Conservation (phyloP, 2,113 vertebrate species). For the Hystrix brachyura region DNA sequence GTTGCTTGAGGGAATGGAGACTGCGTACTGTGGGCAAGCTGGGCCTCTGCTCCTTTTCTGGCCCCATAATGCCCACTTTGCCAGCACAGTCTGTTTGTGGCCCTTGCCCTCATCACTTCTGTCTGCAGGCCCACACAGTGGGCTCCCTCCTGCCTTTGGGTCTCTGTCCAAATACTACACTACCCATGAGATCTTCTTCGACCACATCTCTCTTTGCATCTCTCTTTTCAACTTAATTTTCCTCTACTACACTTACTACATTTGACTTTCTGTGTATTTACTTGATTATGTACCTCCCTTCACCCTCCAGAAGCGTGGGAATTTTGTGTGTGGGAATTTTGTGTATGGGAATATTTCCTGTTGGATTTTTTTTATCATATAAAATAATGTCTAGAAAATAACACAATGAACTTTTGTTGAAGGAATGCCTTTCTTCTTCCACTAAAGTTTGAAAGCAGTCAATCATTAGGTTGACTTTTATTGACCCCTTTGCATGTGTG, state of each 20-base stretch:
- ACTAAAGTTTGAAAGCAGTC: neutral
- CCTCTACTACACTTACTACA: neutral
- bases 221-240: neutral
- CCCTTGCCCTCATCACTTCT: neutral
- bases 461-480: neutral
- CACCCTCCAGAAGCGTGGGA: neutral
- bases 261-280: neutral
- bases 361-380: neutral
- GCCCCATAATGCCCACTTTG: rapidly evolving
- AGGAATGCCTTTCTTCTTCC: neutral
- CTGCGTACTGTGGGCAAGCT: neutral
- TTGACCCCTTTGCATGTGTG: neutral
- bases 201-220: neutral
- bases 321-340: neutral
- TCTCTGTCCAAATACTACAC: no score
- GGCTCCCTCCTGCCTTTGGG: neutral
- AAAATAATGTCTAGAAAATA: neutral
- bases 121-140: rapidly evolving
- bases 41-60: neutral
- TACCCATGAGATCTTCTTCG: neutral
- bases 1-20: neutral
- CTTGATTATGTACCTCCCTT: neutral
- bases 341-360: neutral
- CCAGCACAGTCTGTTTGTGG: neutral
- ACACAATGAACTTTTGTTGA: neutral